Base-by-base conservation (phyloP, 2,888 invertebrate species). In the Thumatha senex region DNA sequence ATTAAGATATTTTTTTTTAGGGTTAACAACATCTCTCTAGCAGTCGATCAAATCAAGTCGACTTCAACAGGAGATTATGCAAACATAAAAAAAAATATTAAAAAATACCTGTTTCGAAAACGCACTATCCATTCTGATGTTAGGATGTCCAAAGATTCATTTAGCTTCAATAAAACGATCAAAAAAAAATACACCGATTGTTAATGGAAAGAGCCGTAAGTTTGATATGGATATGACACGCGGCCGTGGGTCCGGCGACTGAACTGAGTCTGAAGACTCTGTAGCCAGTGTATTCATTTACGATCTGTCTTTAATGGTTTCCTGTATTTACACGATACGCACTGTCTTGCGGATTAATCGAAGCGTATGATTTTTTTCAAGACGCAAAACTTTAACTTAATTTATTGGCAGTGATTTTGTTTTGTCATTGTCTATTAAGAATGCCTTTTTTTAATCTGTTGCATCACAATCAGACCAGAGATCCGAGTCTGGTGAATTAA, bases 271-370 rank as follows among this genome's bases (percentile, higher is more conserved):
- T 8, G 30, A 30, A 30, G 74, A 56, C 45, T 30, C 51, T 76
- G 70, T 53, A 71, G 66, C 59, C 65, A 58, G 57, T 60, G 58
- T 38, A 38, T 55, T 53, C 49, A 74, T 79, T 72, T 79, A 84
- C 76, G 80, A 78, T 74, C 38, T 4, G 61, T 61, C 58, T 69
- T n/a, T 74, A 67, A 80, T 78, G 76, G 78, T 74, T 85, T 87
- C 88, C 87, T 83, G 85, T 81, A 63, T 75, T 61, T 61, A 61
- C 63, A 56, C 48, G 57, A 56, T 58, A 57, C 54, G 18, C 47
- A 51, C 8, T 43, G 40, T 47, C 47, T 40, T 44, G n/a, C 36
- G 45, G 36, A 45, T 40, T 29, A 29, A 40, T 38, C 30, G 10
- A 14, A 34, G 38, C 46, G 40, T 7, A 38, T 42, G 40, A 31